phyloP scores from a whole-genome alignment of 2,113 vertebrate genomes.

The Cebus imitator region DNA sequence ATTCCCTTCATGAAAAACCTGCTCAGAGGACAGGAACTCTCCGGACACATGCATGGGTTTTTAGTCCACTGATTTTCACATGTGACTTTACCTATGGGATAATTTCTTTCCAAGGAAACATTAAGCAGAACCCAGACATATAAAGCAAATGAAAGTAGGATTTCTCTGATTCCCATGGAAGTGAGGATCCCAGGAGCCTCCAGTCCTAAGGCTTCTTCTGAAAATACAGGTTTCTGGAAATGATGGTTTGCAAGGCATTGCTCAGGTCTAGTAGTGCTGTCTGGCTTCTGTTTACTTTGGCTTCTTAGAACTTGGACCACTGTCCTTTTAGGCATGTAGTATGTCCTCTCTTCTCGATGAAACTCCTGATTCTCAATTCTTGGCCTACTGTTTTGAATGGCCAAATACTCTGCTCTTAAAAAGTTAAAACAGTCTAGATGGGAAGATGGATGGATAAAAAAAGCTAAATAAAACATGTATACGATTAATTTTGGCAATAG shows the following conservation, averaged over 20 bases:
- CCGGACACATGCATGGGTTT: not conserved
- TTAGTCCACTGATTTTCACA: not conserved
- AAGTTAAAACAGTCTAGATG: not conserved
- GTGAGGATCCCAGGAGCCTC: not conserved
- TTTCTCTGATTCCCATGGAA: not conserved
- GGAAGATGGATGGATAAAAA: not conserved
- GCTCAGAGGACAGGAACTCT: not conserved
- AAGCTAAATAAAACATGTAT: not conserved
- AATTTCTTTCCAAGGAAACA: not conserved
- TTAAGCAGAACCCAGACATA: not conserved
- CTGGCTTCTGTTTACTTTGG: not conserved
- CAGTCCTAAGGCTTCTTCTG: not conserved
- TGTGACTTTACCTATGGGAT: not conserved
- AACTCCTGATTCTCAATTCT: not conserved
- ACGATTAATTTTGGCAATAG: not conserved
- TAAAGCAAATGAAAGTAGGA: not conserved
- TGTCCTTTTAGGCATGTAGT: not conserved
- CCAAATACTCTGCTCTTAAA: not conserved
- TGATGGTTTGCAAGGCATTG: not conserved
- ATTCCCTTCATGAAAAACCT: not conserved
- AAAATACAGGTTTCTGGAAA: not conserved
- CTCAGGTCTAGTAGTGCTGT: not conserved
- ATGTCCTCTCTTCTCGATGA: not conserved
- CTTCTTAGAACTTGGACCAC: not conserved
- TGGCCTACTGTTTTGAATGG: not conserved